Percentiles rank a stretch among this genome's conserved stretches.
Evolutionary conservation across 1,140 invertebrate species (phyloP).

Genomic region (Caenorhabditis tropicalis): DNA sequence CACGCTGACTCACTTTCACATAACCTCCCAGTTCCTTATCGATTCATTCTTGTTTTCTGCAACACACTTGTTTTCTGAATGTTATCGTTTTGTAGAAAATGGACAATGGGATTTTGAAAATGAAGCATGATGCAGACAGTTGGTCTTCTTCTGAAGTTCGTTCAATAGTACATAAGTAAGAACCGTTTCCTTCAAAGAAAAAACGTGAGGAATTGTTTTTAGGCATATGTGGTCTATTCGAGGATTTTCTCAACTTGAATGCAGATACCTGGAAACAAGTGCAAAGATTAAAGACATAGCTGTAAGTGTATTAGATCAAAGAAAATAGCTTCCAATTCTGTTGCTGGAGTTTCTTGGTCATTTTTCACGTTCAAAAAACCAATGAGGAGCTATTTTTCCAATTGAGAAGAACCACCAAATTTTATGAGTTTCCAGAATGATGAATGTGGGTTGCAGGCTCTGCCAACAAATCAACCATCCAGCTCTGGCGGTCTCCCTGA

Average conservation of each 20-base stretch:
- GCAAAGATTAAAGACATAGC: slow-evolving; percentile 64
- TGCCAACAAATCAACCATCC: neutral
- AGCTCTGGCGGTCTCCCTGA: slow-evolving; percentile 41
- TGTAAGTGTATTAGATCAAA: slow-evolving; percentile 56
- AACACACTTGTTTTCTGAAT: neutral
- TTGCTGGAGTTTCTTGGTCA: too few species aligned
- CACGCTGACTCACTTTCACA: neutral
- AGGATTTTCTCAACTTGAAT: slow-evolving; percentile 70
- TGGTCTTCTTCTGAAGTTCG: slow-evolving; percentile 67
- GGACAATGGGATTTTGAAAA: slow-evolving; percentile 49
- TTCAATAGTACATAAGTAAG: slow-evolving; percentile 59
- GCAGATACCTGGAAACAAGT: slow-evolving; percentile 69
- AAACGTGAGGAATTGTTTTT: neutral
- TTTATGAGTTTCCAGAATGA: neutral
- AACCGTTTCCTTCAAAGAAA: neutral
- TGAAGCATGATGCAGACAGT: slow-evolving; percentile 61
- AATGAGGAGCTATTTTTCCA: too few species aligned
- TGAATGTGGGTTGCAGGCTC: slow-evolving; percentile 36
- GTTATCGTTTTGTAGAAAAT: slow-evolving; percentile 20
- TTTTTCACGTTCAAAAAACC: too few species aligned
- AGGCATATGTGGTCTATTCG: slow-evolving; percentile 68
- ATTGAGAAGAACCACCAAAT: neutral
- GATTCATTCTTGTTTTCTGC: neutral
- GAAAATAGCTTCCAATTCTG: too few species aligned
- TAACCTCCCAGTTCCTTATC: neutral